These are phyloP conservation scores for Gerris lacustris DNA, from an alignment of 2,888 invertebrate species.

Conservation along the genomic window DNA sequence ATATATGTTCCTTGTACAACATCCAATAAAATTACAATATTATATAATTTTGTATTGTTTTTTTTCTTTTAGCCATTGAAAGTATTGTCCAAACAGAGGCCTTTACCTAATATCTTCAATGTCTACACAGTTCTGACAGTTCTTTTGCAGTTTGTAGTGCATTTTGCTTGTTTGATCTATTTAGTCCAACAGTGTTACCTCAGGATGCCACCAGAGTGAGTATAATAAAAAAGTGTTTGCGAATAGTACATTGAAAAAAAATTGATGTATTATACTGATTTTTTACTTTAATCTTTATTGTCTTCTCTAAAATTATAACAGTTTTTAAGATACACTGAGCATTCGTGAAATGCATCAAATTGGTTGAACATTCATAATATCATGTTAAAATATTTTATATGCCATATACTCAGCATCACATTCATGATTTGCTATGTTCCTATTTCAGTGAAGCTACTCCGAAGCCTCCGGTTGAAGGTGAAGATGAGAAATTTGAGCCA, in stretches of 20 bases:
- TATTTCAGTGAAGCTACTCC: background rate
- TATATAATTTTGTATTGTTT: background rate
- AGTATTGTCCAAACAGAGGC: conserved; percentile 81
- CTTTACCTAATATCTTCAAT: conserved; percentile 97
- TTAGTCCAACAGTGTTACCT: conserved; percentile 69
- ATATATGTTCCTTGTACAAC: no score
- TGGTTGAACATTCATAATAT: no score
- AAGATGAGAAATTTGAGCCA: conserved; percentile 77
- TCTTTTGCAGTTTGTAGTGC: conserved; percentile 83
- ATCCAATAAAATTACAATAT: background rate
- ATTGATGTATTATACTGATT: no score
- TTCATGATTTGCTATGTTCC: no score
- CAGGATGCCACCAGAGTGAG: conserved; percentile 57
- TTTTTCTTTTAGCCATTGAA: conserved; percentile 63
- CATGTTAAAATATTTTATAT: no score
- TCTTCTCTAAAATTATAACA: no score
- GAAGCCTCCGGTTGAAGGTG: conserved; percentile 34
- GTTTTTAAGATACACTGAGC: no score
- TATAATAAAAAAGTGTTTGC: conserved; percentile 16
- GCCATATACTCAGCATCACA: no score
- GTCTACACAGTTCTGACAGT: conserved; percentile 93
- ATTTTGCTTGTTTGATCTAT: conserved; percentile 81
- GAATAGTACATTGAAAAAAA: no score
- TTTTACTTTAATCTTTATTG: no score
- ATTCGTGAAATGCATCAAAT: no score